phyloP scores from a whole-genome alignment of 2,797 vertebrate species.

The Pygocentrus nattereri region DNA sequence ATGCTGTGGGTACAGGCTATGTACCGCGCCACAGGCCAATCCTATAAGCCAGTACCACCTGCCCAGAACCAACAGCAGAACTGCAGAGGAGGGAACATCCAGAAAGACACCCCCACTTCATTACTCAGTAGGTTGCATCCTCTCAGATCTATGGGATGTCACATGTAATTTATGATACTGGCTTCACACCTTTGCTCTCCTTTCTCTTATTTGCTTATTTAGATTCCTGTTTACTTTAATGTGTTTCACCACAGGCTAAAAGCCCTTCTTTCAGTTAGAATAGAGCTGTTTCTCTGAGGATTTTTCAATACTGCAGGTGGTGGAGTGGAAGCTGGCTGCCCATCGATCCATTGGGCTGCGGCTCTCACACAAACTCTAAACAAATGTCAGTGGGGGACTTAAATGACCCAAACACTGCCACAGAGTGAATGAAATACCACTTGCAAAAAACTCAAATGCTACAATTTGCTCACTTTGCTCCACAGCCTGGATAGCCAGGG shows the following conservation, averaged over 20 bases:
- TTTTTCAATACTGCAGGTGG: constrained; percentile 16
- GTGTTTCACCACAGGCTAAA: constrained; percentile 6
- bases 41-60: constrained; percentile 90
- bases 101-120: constrained; percentile 75
- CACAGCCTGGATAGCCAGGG: not conserved
- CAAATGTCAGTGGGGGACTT: constrained; percentile 53
- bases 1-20: constrained; percentile 95
- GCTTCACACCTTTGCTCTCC: not conserved
- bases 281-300: constrained; percentile 1
- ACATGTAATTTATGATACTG: not conserved
- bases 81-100: constrained; percentile 81
- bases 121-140: constrained; percentile 84
- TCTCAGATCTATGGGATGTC: not conserved
- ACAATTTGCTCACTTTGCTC: constrained; percentile 49
- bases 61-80: constrained; percentile 85
- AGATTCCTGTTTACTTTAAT: constrained; percentile 2
- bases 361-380: constrained; percentile 44
- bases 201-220: not conserved
- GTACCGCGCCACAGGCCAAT: constrained; percentile 96
- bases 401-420: constrained; percentile 48
- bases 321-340: constrained; percentile 25
- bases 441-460: constrained; percentile 32
- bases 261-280: constrained; percentile 1
- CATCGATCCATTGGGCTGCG: constrained; percentile 54
- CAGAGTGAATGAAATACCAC: constrained; percentile 33